Conservation (phyloP, 2,797 vertebrate species). For the Rhincodon typus region DNA sequence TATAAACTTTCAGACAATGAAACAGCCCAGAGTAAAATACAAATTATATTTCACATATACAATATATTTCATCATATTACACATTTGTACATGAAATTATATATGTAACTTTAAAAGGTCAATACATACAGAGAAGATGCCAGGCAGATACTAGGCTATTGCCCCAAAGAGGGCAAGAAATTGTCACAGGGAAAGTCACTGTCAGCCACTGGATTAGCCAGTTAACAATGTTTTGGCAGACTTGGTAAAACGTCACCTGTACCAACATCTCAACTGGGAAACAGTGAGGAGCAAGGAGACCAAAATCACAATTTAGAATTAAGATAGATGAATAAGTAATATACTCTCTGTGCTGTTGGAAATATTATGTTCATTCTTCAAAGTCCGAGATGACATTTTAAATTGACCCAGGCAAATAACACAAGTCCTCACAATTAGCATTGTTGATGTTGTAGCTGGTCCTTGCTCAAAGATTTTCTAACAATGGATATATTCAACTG, state of each 20-base stretch:
- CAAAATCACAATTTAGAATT: background rate
- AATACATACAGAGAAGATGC: background rate
- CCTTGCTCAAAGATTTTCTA: background rate
- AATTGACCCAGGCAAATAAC: background rate
- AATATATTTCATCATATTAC: constrained; percentile 32
- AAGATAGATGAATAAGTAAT: background rate
- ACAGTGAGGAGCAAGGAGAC: no score
- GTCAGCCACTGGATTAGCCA: background rate
- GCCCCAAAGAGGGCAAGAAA: background rate
- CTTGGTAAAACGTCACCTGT: background rate
- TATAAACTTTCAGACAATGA: constrained; percentile 81
- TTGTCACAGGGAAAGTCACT: background rate
- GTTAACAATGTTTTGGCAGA: background rate
- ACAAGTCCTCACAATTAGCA: background rate
- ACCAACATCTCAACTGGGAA: background rate
- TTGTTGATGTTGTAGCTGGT: background rate
- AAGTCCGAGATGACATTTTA: background rate
- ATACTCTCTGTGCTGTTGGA: background rate
- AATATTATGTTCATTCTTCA: background rate
- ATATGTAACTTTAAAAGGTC: constrained; percentile 8
- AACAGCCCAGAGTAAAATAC: constrained; percentile 76
- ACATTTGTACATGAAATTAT: constrained; percentile 31
- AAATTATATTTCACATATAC: constrained; percentile 45
- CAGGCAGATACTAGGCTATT: background rate
- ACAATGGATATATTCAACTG: constrained; percentile 17